These are phyloP conservation scores for Dendronephthya gigantea DNA, from an alignment of 64 coral and sea anemone species.

Conservation along the genomic window DNA sequence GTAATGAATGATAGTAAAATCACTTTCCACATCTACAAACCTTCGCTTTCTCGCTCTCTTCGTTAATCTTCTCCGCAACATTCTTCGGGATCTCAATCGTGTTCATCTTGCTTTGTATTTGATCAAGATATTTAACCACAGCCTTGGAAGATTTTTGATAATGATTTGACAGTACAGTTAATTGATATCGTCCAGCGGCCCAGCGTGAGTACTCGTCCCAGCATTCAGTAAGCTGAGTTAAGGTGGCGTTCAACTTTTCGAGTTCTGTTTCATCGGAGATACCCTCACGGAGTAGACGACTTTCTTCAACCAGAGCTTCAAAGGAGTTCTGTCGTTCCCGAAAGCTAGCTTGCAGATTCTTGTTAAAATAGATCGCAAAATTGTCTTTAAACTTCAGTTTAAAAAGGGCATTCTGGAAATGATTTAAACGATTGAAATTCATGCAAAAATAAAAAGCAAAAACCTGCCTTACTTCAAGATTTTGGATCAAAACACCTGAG, in stretches of 20 bases:
- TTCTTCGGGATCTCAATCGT: slow-evolving; percentile 60
- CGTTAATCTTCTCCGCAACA: slow-evolving; percentile 76
- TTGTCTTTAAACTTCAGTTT: neutral
- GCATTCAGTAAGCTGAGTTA: slow-evolving; percentile 66
- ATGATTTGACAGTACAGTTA: slow-evolving; percentile 66
- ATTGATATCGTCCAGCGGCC: slow-evolving; percentile 91
- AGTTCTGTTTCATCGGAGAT: slow-evolving; percentile 51
- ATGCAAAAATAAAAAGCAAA: no score
- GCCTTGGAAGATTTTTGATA: slow-evolving; percentile 70
- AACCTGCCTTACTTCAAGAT: neutral
- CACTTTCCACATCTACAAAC: slow-evolving; percentile 19
- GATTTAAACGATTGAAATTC: no score
- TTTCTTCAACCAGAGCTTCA: slow-evolving; percentile 80
- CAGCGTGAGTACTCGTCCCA: slow-evolving; percentile 97
- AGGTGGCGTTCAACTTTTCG: slow-evolving; percentile 49
- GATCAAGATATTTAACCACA: slow-evolving; percentile 80
- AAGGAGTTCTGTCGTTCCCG: slow-evolving; percentile 58
- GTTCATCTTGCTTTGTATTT: slow-evolving; percentile 83
- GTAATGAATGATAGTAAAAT: no score
- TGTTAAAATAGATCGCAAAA: neutral
- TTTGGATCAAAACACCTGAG: neutral
- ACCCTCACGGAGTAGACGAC: slow-evolving; percentile 59
- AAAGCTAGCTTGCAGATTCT: slow-evolving; percentile 83
- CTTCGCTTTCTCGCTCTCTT: slow-evolving; percentile 74
- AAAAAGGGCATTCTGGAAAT: neutral